Conservation (phyloP, 2,888 invertebrate species). For the Cephonodes hylas region DNA sequence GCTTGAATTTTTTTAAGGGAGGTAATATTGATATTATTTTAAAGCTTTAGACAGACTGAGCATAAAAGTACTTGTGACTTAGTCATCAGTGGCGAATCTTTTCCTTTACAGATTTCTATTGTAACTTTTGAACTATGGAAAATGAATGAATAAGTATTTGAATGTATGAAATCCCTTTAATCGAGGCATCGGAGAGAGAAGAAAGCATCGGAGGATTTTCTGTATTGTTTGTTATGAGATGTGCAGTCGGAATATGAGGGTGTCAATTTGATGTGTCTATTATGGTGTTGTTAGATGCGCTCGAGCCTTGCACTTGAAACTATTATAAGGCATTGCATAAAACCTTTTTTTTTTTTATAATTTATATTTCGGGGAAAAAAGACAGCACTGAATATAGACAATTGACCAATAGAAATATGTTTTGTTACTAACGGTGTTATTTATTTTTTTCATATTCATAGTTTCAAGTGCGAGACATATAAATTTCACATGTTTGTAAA, state of each 20-base stretch:
- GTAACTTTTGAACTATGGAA: background rate
- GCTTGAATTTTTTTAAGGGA: constrained; percentile 25
- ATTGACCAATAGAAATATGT: no score
- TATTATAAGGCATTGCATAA: background rate
- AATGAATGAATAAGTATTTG: background rate
- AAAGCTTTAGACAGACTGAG: background rate
- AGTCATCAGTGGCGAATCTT: background rate
- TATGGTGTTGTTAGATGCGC: constrained; percentile 23
- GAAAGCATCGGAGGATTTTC: background rate
- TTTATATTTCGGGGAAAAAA: no score
- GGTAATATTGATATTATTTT: constrained; percentile 30
- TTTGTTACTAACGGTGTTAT: background rate
- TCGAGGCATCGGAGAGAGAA: background rate
- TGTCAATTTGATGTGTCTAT: constrained; percentile 51
- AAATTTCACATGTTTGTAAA: constrained; percentile 4
- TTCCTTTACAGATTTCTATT: background rate
- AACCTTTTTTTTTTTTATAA: background rate
- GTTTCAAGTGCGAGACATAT: constrained; percentile 35
- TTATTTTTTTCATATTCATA: background rate
- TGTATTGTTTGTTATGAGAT: background rate
- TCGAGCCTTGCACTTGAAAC: background rate
- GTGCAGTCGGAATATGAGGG: constrained; percentile 55
- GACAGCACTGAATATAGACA: no score
- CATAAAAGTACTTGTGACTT: background rate
- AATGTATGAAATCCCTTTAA: background rate